Base-by-base conservation (phyloP, 2,888 invertebrate species). In the Drosophila lacicola region DNA sequence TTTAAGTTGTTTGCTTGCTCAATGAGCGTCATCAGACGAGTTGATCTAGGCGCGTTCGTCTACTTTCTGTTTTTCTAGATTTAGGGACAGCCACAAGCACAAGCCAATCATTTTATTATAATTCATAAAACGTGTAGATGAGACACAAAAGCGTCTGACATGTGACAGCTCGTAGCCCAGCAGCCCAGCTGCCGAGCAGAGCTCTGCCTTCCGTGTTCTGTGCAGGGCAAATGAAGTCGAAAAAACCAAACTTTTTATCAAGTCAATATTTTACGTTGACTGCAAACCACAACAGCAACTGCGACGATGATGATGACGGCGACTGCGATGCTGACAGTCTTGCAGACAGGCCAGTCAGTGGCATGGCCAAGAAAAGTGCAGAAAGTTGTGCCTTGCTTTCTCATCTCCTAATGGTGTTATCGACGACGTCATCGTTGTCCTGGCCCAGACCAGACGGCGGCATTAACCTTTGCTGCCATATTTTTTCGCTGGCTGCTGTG, bases 211-310 rank as follows among this genome's bases (percentile, higher is more conserved):
- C 37, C n/a, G 47, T 42, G 51, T 17, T 50, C 61, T 36, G 49
- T 39, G 70, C 57, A 67, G 74, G 55, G 71, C 66, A 74, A 72
- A 77, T 77, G 68, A 75, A 79, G 77, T 77, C 68, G 63, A 72
- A 79, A 69, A 62, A 70, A 54, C 66, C 74, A 64, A 84, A 87
- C 80, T 81, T 87, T 82, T 84, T 86, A 81, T 84, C 74, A 85
- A 85, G 86, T 86, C 85, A 86, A 85, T 87, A 82, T 86, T 87
- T 69, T 80, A 82, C 85, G 79, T 76, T 87, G 78, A 64, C 84
- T 82, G 79, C 58, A 77, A 82, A 68, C 86, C 87, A 78, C 86
- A 84, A 65, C 53, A 55, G 36, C 54, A 39, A 57, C 29, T 9
- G 62, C 55, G 6, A n/a, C 60, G 44, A 29, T 36, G 57, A 41